A percentile compares a stretch with the other conserved stretches of the same genome.
Evolutionary conservation across 2,113 vertebrate species (phyloP).

Genomic region (Trichechus manatus): DNA sequence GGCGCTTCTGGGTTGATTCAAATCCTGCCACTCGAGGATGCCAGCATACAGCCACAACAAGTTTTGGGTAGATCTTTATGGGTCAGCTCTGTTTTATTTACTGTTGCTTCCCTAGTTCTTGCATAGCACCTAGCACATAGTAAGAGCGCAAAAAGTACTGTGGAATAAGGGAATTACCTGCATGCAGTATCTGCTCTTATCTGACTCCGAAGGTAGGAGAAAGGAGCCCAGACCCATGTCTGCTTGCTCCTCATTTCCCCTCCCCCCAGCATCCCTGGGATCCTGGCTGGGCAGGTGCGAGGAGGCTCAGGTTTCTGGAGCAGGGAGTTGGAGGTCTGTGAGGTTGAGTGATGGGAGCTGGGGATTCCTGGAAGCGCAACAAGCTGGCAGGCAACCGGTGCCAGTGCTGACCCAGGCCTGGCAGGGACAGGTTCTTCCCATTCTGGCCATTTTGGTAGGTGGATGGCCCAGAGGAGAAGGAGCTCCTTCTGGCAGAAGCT

Average conservation of each 20-base stretch:
- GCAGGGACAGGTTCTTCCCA: not conserved
- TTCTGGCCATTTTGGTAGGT: not conserved
- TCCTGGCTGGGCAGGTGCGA: not conserved
- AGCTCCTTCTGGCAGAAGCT: not conserved
- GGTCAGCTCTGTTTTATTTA: not conserved
- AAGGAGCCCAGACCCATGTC: not conserved
- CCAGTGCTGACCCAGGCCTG: not conserved
- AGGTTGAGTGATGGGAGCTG: not conserved
- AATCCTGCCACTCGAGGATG: not conserved
- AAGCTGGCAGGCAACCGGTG: not conserved
- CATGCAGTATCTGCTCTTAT: not conserved
- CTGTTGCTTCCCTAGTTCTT: not conserved
- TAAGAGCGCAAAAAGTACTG: not conserved
- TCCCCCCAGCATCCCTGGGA: not conserved
- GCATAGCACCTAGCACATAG: not conserved
- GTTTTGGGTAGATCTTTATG: not conserved
- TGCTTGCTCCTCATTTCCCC: not conserved
- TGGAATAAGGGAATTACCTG: not conserved
- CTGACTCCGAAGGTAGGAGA: not conserved
- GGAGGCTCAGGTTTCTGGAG: constrained; percentile 15
- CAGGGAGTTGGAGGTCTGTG: not conserved
- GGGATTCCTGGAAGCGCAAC: constrained; percentile 16
- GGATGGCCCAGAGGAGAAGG: not conserved
- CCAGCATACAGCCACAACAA: not conserved
- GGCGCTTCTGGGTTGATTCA: not conserved